These are phyloP conservation scores for Pyrocoelia pectoralis DNA, from an alignment of 2,888 invertebrate genomes.

Conservation along the genomic window DNA sequence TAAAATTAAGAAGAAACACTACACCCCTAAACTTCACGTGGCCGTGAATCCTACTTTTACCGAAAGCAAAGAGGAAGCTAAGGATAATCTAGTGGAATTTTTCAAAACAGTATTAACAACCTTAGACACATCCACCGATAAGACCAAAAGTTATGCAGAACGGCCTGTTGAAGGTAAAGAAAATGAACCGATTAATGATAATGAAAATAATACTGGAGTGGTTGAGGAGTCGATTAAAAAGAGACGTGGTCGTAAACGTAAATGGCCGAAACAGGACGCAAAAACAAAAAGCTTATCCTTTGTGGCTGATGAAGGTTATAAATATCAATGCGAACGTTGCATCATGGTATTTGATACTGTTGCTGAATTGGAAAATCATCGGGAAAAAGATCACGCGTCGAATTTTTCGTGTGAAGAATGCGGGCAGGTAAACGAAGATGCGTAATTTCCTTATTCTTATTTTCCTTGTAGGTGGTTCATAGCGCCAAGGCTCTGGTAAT, in stretches of 20 bases:
- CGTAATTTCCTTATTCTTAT: not conserved
- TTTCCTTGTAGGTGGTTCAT: conserved; percentile 51
- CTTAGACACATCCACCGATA: conserved; percentile 48
- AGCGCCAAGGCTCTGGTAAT: conserved; percentile 58
- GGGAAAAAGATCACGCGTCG: conserved; percentile 56
- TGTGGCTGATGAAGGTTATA: conserved; percentile 51
- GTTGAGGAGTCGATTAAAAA: conserved; percentile 46
- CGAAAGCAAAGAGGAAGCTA: conserved; percentile 44
- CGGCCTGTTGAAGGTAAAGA: conserved; percentile 19
- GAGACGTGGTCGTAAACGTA: conserved; percentile 55
- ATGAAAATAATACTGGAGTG: conserved; percentile 13
- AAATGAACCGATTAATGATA: conserved; percentile 9
- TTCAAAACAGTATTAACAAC: conserved; percentile 56
- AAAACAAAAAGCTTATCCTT: conserved; percentile 42
- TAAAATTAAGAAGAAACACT: conserved; percentile 64
- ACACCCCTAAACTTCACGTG: conserved; percentile 55
- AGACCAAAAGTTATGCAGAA: not conserved
- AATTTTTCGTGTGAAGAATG: conserved; percentile 59
- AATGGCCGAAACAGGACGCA: conserved; percentile 46
- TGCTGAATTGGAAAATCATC: conserved; percentile 53
- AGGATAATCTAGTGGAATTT: conserved; percentile 53
- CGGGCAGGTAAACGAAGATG: conserved; percentile 50
- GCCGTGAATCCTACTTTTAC: conserved; percentile 1
- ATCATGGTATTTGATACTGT: conserved; percentile 52
- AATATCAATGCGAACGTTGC: conserved; percentile 59